These are phyloP conservation scores for Hemiscyllium ocellatum DNA, from an alignment of 2,113 vertebrate genomes.

Conservation along the genomic window DNA sequence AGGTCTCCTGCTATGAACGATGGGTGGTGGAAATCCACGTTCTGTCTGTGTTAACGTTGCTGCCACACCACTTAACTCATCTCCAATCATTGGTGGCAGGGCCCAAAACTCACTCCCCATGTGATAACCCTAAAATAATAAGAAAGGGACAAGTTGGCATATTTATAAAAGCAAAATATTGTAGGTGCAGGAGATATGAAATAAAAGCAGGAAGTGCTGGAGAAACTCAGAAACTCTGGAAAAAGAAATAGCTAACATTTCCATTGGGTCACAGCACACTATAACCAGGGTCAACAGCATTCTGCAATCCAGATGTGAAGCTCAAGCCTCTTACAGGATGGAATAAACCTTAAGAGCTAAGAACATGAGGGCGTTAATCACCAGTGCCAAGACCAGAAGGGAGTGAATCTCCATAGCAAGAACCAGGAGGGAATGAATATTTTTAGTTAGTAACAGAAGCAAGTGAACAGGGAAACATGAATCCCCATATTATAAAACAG, in stretches of 20 bases:
- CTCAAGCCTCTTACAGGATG: not conserved
- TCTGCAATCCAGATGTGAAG: not conserved
- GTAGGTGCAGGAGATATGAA: too few species aligned
- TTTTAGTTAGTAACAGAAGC: too few species aligned
- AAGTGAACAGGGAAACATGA: not conserved
- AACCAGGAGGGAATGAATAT: not conserved
- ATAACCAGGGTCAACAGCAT: not conserved
- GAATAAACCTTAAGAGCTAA: not conserved
- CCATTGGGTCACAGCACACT: not conserved
- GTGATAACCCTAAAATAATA: constrained; percentile 54
- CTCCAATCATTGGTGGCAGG: constrained; percentile 64
- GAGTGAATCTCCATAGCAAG: not conserved
- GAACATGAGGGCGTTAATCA: not conserved
- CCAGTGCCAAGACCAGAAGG: not conserved
- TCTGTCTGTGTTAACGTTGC: constrained; percentile 70
- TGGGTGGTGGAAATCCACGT: constrained; percentile 56
- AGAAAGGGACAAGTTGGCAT: constrained; percentile 9
- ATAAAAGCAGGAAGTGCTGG: too few species aligned
- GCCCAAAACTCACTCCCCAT: constrained; percentile 77
- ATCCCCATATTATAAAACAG: not conserved
- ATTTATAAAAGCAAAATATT: not conserved
- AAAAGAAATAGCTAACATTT: too few species aligned
- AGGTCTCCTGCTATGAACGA: constrained; percentile 64
- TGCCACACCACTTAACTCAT: constrained; percentile 70
- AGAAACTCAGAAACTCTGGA: too few species aligned